phyloP scores from a whole-genome alignment of 1,140 invertebrate species.

The Alviniconcha marisindica region DNA sequence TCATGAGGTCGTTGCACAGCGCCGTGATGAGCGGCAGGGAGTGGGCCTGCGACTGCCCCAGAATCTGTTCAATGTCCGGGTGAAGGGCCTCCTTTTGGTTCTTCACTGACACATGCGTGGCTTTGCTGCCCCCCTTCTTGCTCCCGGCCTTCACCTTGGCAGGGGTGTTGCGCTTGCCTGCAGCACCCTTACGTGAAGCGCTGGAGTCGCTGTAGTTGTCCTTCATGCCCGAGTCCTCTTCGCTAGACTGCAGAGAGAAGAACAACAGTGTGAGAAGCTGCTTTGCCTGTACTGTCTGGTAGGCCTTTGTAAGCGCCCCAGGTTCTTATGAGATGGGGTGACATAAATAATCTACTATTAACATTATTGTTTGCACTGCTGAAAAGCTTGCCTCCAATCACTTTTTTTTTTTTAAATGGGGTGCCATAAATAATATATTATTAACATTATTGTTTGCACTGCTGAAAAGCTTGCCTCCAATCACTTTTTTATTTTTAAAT shows the following conservation, averaged over 20 bases:
- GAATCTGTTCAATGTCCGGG: slow-evolving; percentile 69
- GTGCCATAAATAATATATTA: no score
- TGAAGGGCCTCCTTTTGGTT: slow-evolving; percentile 67
- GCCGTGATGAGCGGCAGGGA: slow-evolving; percentile 70
- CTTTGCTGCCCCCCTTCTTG: neutral
- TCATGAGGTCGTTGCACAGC: slow-evolving; percentile 69
- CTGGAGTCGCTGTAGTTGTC: slow-evolving; percentile 3
- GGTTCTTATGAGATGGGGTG: no score
- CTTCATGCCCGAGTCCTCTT: slow-evolving; percentile 39
- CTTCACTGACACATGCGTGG: slow-evolving; percentile 53
- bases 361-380: no score
- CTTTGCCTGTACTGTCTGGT: neutral
- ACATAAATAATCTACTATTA: no score
- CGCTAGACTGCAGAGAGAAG: slow-evolving; percentile 29
- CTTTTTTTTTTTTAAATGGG: no score
- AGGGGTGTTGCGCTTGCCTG: slow-evolving; percentile 16
- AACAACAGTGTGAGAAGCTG: neutral
- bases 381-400: no score
- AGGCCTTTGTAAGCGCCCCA: no score
- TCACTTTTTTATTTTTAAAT: no score
- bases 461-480: no score
- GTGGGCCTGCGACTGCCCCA: slow-evolving; percentile 62
- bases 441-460: no score
- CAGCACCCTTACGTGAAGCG: neutral
- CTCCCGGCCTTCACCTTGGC: slow-evolving; percentile 8